phyloP scores from a whole-genome alignment of 2,797 vertebrate genomes.

The Acomys russatus region DNA sequence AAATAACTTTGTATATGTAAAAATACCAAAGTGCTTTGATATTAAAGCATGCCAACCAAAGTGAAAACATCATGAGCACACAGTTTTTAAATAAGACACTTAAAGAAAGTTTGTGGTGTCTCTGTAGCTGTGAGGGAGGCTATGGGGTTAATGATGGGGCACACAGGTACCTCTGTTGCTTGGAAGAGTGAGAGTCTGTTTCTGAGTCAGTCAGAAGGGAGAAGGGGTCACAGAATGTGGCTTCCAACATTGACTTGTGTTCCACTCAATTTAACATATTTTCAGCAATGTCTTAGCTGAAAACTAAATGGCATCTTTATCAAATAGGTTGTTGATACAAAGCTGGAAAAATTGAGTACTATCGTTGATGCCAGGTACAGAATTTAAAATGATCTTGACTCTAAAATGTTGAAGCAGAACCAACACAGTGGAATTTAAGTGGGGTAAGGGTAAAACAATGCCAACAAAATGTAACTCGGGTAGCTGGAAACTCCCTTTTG shows the following conservation, averaged over 20 bases:
- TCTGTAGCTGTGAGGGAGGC: neutral
- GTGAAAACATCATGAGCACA: neutral
- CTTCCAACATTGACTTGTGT: neutral
- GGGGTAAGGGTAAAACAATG: neutral
- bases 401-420: neutral
- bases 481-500: slow-evolving; percentile 13
- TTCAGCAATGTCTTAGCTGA: neutral
- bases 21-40: neutral
- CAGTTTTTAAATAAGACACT: neutral
- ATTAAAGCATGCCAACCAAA: neutral
- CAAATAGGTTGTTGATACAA: neutral
- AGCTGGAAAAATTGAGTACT: slow-evolving; percentile 1
- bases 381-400: slow-evolving; percentile 37
- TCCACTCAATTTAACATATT: slow-evolving; percentile 9
- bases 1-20: neutral
- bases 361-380: slow-evolving; percentile 9
- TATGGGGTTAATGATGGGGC: neutral
- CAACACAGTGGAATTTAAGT: neutral
- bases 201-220: neutral
- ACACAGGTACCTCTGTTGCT: neutral
- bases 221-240: neutral
- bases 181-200: neutral
- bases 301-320: slow-evolving; percentile 61
- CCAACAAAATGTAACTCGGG: neutral
- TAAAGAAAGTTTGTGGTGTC: neutral